Percentiles rank a stretch among this genome's conserved stretches.
phyloP scores from a whole-genome alignment of 1,140 invertebrate species.

The Gonioctena quinquepunctata region DNA sequence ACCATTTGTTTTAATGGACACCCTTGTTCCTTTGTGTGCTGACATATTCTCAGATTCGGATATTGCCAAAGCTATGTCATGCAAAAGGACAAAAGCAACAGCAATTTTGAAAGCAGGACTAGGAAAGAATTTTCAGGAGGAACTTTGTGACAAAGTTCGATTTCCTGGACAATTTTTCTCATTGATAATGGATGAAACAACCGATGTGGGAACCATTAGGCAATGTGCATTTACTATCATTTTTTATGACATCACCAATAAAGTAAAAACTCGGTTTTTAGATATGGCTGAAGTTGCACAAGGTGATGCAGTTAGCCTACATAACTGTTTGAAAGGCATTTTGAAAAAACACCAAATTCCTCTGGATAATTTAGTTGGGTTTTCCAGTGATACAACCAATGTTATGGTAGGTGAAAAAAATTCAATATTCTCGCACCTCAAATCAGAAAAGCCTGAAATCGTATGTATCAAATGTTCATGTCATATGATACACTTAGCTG shows the following conservation, averaged over 20 bases:
- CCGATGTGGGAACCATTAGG: constrained; percentile 13
- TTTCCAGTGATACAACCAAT: constrained; percentile 47
- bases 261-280: constrained; percentile 20
- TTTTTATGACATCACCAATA: constrained; percentile 20
- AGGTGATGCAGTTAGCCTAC: constrained; percentile 28
- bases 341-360: constrained; percentile 38
- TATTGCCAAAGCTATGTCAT: constrained; percentile 14
- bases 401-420: constrained; percentile 44
- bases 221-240: constrained; percentile 24
- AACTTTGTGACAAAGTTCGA: constrained; percentile 5
- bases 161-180: constrained; percentile 13
- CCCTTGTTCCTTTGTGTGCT: constrained; percentile 6
- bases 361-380: constrained; percentile 42
- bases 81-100: constrained; percentile 22
- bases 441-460: too few relatives aligned
- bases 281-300: constrained; percentile 32
- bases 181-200: constrained; percentile 29
- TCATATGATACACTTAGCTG: constrained; percentile 16
- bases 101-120: constrained; percentile 9
- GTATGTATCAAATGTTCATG: constrained; percentile 21
- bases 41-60: constrained; percentile 22
- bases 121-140: constrained; percentile 14
- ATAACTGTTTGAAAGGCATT: constrained; percentile 23
- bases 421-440: constrained; percentile 35
- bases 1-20: constrained; percentile 26